phyloP scores from a whole-genome alignment of 2,888 invertebrate species.

The Lasioglossum lativentre region DNA sequence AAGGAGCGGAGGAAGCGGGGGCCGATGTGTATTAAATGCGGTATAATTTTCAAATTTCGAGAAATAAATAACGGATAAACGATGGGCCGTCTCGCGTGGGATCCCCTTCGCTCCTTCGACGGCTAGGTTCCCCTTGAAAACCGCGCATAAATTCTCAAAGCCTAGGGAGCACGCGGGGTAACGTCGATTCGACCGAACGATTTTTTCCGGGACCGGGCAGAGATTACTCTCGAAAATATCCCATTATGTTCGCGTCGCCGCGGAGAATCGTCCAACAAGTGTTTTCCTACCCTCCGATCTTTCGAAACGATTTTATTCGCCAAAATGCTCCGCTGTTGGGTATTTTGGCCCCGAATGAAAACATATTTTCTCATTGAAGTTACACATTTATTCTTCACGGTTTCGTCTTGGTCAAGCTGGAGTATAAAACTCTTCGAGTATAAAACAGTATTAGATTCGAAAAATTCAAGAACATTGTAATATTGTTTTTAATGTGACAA shows the following conservation, averaged over 20 bases:
- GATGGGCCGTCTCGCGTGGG: slow-evolving; percentile 78
- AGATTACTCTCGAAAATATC: slow-evolving; percentile 67
- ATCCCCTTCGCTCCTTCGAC: slow-evolving; percentile 55
- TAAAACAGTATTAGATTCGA: too few species aligned
- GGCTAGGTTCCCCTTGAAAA: slow-evolving; percentile 61
- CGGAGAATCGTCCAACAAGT: slow-evolving; percentile 56
- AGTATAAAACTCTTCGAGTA: too few species aligned
- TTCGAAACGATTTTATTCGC: not conserved
- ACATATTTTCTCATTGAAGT: too few species aligned
- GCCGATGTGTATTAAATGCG: slow-evolving; percentile 78
- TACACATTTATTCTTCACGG: too few species aligned
- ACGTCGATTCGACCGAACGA: slow-evolving; percentile 60
- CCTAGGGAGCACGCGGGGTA: slow-evolving; percentile 59
- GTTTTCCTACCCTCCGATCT: slow-evolving; percentile 32
- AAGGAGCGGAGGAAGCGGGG: slow-evolving; percentile 23
- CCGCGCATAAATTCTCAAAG: slow-evolving; percentile 77
- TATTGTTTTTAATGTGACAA: too few species aligned
- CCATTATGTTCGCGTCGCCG: slow-evolving; percentile 57
- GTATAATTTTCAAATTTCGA: slow-evolving; percentile 84
- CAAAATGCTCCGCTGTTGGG: not conserved
- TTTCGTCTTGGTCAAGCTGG: too few species aligned
- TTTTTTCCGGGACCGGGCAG: slow-evolving; percentile 55
- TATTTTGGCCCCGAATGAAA: not conserved
- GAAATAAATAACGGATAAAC: slow-evolving; percentile 84
- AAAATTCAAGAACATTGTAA: too few species aligned